phyloP scores from a whole-genome alignment of 2,113 vertebrate species.

The Scopus umbretta region DNA sequence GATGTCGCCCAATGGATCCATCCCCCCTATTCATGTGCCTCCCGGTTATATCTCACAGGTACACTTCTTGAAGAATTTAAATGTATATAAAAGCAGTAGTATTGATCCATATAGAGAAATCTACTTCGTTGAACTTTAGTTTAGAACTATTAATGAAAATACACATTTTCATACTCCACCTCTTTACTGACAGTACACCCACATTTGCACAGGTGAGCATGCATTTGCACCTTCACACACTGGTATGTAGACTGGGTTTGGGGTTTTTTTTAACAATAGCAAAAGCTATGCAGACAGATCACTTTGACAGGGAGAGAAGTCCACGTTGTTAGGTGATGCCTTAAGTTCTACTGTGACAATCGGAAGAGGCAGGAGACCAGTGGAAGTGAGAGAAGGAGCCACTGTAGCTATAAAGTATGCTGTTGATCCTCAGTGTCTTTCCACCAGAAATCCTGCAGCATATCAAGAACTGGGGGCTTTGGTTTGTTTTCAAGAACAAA shows the following conservation, averaged over 20 bases:
- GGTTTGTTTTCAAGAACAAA: neutral
- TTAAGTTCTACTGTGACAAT: neutral
- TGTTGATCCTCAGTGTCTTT: neutral
- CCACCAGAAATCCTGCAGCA: neutral
- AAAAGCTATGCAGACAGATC: neutral
- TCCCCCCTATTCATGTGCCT: slow-evolving; percentile 96
- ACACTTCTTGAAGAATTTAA: neutral
- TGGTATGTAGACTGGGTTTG: rapidly evolving
- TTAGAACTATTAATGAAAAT: neutral
- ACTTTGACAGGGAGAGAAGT: neutral
- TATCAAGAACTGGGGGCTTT: neutral
- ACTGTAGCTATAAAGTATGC: neutral
- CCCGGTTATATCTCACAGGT: slow-evolving; percentile 99
- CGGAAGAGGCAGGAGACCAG: neutral
- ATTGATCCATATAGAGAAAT: neutral
- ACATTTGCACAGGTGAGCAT: neutral
- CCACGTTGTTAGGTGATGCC: neutral
- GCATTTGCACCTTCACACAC: neutral
- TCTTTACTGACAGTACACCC: neutral
- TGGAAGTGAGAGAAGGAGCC: neutral
- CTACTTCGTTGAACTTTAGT: neutral
- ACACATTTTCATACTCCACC: rapidly evolving
- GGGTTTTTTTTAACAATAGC: neutral
- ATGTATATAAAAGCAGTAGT: neutral
- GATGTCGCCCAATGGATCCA: slow-evolving; percentile 98